A percentile compares a stretch with the other conserved stretches of the same genome.
These are phyloP conservation scores for Crenichthys baileyi DNA, from an alignment of 2,797 vertebrate genomes.

Conservation along the genomic window DNA sequence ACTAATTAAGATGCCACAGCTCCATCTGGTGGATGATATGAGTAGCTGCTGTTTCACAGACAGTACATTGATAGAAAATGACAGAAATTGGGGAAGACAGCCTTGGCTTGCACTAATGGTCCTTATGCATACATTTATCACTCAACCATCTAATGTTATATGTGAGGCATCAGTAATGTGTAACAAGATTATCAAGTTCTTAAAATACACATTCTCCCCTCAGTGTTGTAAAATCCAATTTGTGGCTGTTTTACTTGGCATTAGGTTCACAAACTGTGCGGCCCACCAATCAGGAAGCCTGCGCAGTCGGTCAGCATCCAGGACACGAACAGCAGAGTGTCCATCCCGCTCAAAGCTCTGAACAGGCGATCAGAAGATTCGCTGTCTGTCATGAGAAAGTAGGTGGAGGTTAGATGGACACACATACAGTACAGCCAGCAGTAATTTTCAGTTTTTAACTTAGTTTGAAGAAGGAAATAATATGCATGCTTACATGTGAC, in stretches of 20 bases:
- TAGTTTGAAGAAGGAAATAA: not conserved
- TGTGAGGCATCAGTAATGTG: conserved; percentile 25
- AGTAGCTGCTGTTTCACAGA: conserved; percentile 26
- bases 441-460: not conserved
- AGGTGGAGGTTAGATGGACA: conserved; percentile 51
- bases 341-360: conserved; percentile 72
- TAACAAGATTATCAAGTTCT: conserved; percentile 26
- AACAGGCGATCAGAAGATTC: conserved; percentile 74
- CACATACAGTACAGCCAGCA: conserved; percentile 3
- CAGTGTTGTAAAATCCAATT: conserved; percentile 38
- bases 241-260: conserved; percentile 42
- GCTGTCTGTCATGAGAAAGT: conserved; percentile 85
- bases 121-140: conserved; percentile 33
- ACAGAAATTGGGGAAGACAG: conserved; percentile 34
- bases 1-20: conserved; percentile 42
- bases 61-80: conserved; percentile 12
- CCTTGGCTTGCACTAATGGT: conserved; percentile 29
- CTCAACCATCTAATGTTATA: conserved; percentile 29
- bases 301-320: conserved; percentile 71
- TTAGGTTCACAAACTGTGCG: conserved; percentile 87
- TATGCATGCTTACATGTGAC: not conserved
- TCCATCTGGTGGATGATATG: conserved; percentile 62
- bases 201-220: conserved; percentile 32
- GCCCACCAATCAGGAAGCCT: conserved; percentile 74
- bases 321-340: conserved; percentile 74